Percentiles rank a stretch among this genome's conserved stretches.
Evolutionary conservation across 2,888 invertebrate genomes (phyloP).

Genomic region (Hedychridium roseum): DNA sequence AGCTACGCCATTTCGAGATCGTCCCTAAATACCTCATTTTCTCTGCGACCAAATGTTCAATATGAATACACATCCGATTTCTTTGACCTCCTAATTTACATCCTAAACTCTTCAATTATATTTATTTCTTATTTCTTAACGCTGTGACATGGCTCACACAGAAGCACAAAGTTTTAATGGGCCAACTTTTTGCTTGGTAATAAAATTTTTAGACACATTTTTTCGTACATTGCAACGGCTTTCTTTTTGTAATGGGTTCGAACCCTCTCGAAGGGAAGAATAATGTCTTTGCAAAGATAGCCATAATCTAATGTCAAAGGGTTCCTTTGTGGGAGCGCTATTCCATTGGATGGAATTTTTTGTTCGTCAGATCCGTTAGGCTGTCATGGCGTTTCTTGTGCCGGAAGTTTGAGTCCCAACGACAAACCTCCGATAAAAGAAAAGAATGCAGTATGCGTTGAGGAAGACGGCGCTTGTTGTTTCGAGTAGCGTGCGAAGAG

Average conservation of each 20-base stretch:
- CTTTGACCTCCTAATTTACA: background rate
- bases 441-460: background rate
- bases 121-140: slow-evolving; percentile 5
- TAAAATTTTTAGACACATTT: background rate
- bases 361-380: too few relatives aligned
- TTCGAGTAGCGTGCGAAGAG: too few relatives aligned
- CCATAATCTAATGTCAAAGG: too few relatives aligned
- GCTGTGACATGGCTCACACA: background rate
- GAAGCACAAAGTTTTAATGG: background rate
- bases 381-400: too few relatives aligned
- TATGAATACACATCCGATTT: background rate
- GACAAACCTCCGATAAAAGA: background rate
- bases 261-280: background rate
- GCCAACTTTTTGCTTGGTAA: background rate
- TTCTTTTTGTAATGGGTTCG: background rate
- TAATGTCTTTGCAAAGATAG: too few relatives aligned
- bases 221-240: background rate
- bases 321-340: too few relatives aligned
- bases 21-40: background rate
- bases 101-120: background rate
- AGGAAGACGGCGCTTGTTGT: background rate
- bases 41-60: background rate
- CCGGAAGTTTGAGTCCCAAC: background rate
- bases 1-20: slow-evolving; percentile 15
- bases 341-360: too few relatives aligned